Conservation (phyloP, 2,888 invertebrate genomes). For the Eulithis testata region DNA sequence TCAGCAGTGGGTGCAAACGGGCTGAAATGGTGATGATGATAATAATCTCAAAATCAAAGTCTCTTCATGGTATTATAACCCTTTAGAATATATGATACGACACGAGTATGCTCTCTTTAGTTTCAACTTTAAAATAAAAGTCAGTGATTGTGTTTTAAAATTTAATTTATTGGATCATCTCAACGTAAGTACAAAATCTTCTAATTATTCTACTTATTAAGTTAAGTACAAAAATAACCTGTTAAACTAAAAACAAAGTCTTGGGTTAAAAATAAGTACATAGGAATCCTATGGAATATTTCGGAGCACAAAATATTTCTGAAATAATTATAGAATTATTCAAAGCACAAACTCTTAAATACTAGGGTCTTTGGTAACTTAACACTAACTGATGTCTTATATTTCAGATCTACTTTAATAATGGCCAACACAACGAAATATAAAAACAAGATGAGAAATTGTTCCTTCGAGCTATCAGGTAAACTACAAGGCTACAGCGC, state of each 20-base stretch:
- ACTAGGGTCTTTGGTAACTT: conserved; percentile 26
- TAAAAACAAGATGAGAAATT: neutral
- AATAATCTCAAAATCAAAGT: too few species aligned
- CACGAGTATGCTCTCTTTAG: too few species aligned
- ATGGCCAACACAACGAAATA: conserved; percentile 14
- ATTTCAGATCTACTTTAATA: conserved; percentile 24
- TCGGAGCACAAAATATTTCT: conserved; percentile 3
- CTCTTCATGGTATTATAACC: too few species aligned
- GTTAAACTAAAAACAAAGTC: conserved; percentile 1
- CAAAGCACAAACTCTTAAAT: conserved; percentile 6
- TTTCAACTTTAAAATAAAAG: too few species aligned
- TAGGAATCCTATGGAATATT: too few species aligned
- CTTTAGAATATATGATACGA: too few species aligned
- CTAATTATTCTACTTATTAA: conserved; percentile 5
- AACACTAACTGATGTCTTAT: conserved; percentile 6
- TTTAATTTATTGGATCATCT: conserved; percentile 9
- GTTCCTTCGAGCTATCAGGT: neutral
- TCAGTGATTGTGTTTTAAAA: neutral
- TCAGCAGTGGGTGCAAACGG: too few species aligned
- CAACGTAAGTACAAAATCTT: conserved; percentile 4
- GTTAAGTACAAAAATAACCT: conserved; percentile 19
- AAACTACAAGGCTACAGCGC: conserved; percentile 12
- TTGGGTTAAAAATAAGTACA: conserved; percentile 5
- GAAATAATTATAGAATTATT: neutral
- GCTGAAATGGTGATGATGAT: too few species aligned